Evolutionary conservation across 2,797 vertebrate genomes (phyloP), one percentile per base, ranked within the genome.

Genomic region (Euthynnus affinis): DNA sequence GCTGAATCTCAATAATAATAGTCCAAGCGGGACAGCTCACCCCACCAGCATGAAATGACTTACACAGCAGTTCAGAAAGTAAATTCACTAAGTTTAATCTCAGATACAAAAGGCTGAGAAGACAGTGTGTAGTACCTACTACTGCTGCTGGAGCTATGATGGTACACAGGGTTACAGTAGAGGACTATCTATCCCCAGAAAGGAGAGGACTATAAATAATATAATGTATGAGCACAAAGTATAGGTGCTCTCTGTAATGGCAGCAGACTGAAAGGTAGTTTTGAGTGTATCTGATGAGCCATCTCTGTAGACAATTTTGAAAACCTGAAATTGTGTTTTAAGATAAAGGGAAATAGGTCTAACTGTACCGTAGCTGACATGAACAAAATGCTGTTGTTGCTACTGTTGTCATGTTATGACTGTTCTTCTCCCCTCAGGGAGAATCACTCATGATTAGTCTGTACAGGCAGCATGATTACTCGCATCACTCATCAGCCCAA

Each of bases 381-480:
- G 3, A 65, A 70, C 29, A 55, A 78, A 85, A 70, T 40, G 75
- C 40, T 64, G 40, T 53, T 22, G 55, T 52, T 71, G 40, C 40
- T 42, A n/a, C 25, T 82, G 58, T 40, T 59, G 69, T 56, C 52
- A 61, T 68, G 37, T 74, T 71, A 27, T 78, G 75, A 77, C 78
- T 74, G 58, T 53, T 65, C 18, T 20, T 55, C 61, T 34, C 22
- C 59, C 72, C 76, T 53, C 5, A 0, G 81, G 75, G 80, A 88
- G 72, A 83, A 88, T 87, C 76, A 81, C 27, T 89, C 76, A 84
- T 86, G 63, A 87, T 89, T 85, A 82, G 67, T 79, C 73, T 82
- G 76, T 32, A 81, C 77, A 75, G 72, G 68, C 87, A 48, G 65
- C 65, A 68, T 82, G 76, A 93, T 92, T 90, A 82, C 82, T 74